These are phyloP conservation scores for Prionace glauca DNA, from an alignment of 2,797 vertebrate genomes.

Conservation along the genomic window DNA sequence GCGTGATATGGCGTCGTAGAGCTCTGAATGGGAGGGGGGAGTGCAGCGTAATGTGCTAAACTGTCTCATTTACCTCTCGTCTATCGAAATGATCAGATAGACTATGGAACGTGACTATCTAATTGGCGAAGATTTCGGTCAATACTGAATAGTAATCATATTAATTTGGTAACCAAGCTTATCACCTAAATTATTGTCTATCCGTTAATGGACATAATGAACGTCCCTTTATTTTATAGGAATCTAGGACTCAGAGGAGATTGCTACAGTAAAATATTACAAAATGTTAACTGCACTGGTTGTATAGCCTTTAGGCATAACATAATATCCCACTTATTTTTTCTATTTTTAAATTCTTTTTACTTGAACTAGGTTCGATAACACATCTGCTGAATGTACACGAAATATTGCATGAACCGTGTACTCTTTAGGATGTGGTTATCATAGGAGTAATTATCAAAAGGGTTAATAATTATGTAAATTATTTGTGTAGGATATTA, in stretches of 20 bases:
- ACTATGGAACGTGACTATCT: neutral
- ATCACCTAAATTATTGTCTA: neutral
- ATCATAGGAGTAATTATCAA: neutral
- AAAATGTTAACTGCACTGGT: neutral
- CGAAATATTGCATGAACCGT: neutral
- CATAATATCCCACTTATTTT: neutral
- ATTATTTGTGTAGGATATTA: neutral
- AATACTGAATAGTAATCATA: neutral
- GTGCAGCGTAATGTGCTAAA: neutral
- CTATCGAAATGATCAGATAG: neutral
- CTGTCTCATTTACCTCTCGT: slow-evolving; percentile 16
- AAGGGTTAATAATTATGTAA: neutral
- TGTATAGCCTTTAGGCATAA: neutral
- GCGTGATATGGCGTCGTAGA: neutral
- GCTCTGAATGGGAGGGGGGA: neutral
- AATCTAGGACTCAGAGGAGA: neutral
- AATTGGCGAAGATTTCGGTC: neutral
- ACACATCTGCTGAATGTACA: neutral
- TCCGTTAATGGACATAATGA: neutral
- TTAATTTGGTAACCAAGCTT: neutral
- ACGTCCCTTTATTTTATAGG: neutral
- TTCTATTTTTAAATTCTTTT: neutral
- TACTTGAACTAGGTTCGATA: neutral
- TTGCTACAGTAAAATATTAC: neutral
- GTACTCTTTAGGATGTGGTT: neutral